These are phyloP conservation scores for Galemys pyrenaicus DNA, from an alignment of 2,113 vertebrate genomes.

Conservation along the genomic window DNA sequence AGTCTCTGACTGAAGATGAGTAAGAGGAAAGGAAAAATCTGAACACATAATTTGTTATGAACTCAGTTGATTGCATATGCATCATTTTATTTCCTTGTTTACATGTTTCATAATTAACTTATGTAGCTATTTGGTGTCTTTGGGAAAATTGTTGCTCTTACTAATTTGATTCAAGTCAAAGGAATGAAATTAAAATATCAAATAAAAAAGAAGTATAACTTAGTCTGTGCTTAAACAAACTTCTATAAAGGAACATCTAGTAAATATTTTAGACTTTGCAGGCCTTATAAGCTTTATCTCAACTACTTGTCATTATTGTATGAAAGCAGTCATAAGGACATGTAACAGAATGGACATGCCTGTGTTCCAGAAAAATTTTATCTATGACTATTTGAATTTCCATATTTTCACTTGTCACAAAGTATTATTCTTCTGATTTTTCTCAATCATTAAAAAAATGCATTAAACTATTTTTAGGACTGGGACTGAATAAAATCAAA, in stretches of 20 bases:
- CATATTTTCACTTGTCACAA: background rate
- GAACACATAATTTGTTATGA: background rate
- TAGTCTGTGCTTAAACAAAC: background rate
- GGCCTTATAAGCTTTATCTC: no score
- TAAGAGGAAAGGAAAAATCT: background rate
- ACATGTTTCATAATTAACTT: slow-evolving; percentile 6
- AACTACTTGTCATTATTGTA: background rate
- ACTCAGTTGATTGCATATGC: background rate
- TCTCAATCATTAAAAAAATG: background rate
- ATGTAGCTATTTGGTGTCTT: background rate
- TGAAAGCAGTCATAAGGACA: background rate
- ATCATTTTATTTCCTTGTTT: slow-evolving; percentile 11
- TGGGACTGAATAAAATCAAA: background rate
- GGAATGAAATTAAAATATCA: slow-evolving; percentile 5
- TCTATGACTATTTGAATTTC: background rate
- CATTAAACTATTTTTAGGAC: background rate
- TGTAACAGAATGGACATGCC: background rate
- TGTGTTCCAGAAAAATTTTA: background rate
- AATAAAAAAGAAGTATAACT: background rate
- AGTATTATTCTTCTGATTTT: background rate
- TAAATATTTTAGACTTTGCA: background rate
- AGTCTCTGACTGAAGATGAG: background rate
- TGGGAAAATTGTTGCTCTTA: background rate
- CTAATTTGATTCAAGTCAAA: slow-evolving; percentile 47
- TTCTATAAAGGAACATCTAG: background rate